Conservation (phyloP, 2,888 invertebrate species). For the Polydrusus cervinus region DNA sequence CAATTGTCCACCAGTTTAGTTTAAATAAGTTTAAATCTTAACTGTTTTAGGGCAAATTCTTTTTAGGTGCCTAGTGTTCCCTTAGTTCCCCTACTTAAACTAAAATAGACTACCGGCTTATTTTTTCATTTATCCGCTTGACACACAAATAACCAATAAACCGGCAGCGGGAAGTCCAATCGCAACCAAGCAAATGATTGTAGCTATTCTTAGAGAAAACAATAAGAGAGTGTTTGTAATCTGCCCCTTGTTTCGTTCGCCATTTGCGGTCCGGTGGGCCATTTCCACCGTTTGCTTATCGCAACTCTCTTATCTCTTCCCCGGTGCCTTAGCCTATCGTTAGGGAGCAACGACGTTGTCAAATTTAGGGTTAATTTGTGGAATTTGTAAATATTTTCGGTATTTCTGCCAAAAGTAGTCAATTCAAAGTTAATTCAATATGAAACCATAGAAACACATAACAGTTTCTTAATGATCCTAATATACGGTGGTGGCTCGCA, state of each 20-base stretch:
- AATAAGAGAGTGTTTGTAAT: slow-evolving; percentile 69
- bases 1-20: too few relatives aligned
- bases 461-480: too few relatives aligned
- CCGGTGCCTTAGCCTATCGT: slow-evolving; percentile 60
- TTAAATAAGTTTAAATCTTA: too few relatives aligned
- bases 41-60: too few relatives aligned
- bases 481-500: too few relatives aligned
- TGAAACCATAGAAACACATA: too few relatives aligned
- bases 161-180: slow-evolving; percentile 37
- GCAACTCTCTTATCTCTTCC: slow-evolving; percentile 60
- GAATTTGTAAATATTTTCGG: too few relatives aligned
- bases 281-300: slow-evolving; percentile 66
- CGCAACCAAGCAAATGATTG: slow-evolving; percentile 65
- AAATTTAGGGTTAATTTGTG: background rate
- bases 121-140: slow-evolving; percentile 13
- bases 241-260: slow-evolving; percentile 70
- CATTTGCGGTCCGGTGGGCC: slow-evolving; percentile 70
- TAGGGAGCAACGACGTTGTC: slow-evolving; percentile 5
- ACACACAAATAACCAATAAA: slow-evolving; percentile 38
- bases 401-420: too few relatives aligned
- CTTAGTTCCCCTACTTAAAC: too few relatives aligned
- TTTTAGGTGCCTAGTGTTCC: too few relatives aligned
- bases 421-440: too few relatives aligned
- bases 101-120: background rate
- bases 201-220: slow-evolving; percentile 67